Base-by-base conservation (phyloP, 2,797 vertebrate genomes). In the Merluccius polli region DNA sequence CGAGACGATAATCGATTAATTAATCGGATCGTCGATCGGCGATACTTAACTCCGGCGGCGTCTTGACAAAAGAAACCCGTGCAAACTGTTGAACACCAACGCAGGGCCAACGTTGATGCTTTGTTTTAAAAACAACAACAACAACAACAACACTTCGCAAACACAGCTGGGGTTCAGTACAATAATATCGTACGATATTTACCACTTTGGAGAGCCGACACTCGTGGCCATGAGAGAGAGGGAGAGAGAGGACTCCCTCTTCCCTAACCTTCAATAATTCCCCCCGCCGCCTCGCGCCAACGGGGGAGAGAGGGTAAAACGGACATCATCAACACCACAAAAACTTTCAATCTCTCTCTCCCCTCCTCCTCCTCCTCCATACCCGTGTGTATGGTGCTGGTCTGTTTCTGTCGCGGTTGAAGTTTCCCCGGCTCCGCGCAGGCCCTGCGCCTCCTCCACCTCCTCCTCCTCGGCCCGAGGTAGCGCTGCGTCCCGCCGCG, bases 371-470 rank as follows among this genome's bases (percentile, higher is more conserved):
- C 27, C 52, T 65, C 33, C 78, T 69, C 31, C 94, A 33, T 93
- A 97, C 96, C 94, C 96, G 87, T 89, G 93, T 96, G 91, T 97
- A 96, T 13, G 96, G 96, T 16, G 95, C 88, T 73, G 95, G 89
- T 84, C 95, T 93, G 89, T 91, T 95, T 78, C 94, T 92, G 12
- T 92, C 92, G 0, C 91, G 90, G 82, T 68, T 89, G 77, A 93
- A 90, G n/a, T 78, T 90, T 74, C 86, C 89, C 81, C 93, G 90
- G 59, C 83, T 76, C 82, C 92, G 83, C 76, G 73, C 48, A 29
- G 92, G 91, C 82, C 91, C 91, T 48, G 91, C 90, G 29, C 95
- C n/a, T n/a, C n/a, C n/a, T n/a, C n/a, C n/a, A n/a, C 86, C 89
- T n/a, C n/a, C n/a, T 93, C 93, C 94, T 81, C 92, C 91, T n/a